Base-by-base conservation (phyloP, 2,113 vertebrate species). In the Anthoscopus minutus region DNA sequence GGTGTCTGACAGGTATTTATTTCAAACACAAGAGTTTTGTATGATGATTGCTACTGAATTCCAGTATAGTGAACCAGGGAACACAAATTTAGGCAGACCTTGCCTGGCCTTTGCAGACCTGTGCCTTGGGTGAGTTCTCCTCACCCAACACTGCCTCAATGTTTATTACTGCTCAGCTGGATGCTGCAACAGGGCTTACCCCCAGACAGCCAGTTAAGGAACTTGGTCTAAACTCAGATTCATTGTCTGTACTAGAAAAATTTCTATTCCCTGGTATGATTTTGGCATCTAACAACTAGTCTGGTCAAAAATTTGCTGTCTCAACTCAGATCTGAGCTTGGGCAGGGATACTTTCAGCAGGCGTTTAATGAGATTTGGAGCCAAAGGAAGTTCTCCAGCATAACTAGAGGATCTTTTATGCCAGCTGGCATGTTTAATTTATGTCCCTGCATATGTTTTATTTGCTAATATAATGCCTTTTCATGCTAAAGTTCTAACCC, bases 81-180 rank as follows among this genome's bases (percentile, higher is more conserved):
- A 25, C 15, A 18, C 9, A n/a, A 6, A 30, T 53, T 35, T 40
- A 20, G 16, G 22, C 25, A 60, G 48, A 51, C 2, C 5, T 33
- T 80, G 6, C 27, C 24, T 64, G 48, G 13, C 12, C 35, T 40
- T 3, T 2, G 4, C 13, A 27, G 12, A 21, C 20, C 21, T 54
- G 12, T 37, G 10, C 14, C 11, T 24, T 22, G 25, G 16, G 5
- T 28, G 33, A 31, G 8, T 18, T 62, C 25, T 51, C 3, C 27
- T 22, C 64, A 23, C 23, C 13, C 7, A 13, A 2, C 1, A 1
- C 20, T 40, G 10, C 10, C n/a, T 51, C 6, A 1, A 8, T 16
- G 14, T 12, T 8, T 7, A 12, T 21, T n/a, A 25, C 40, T 79
- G 25, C 33, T 94, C 38, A 54, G 6, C 10, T 27, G 33, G 23